These are phyloP conservation scores for Lasioglossum calceatum DNA, from an alignment of 2,888 invertebrate genomes.

Conservation along the genomic window DNA sequence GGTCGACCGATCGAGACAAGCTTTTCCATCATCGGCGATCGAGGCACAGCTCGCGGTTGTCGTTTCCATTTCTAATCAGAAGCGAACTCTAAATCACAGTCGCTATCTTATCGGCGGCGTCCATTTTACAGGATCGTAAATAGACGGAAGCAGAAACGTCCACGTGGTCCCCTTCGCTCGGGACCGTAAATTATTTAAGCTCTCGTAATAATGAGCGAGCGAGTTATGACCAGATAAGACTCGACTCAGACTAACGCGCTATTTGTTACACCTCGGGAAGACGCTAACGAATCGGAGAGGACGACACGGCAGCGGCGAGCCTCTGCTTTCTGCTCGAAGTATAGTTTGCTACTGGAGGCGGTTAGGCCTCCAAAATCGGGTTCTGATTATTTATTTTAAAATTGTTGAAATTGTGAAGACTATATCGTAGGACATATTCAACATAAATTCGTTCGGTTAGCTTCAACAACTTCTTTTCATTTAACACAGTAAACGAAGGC, in stretches of 20 bases:
- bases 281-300: constrained; percentile 13
- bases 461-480: no score
- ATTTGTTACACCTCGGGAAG: constrained; percentile 20
- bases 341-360: background rate
- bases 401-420: no score
- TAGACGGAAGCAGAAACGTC: constrained; percentile 31
- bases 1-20: background rate
- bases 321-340: background rate
- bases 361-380: background rate
- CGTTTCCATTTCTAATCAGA: constrained; percentile 32
- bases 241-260: background rate
- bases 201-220: constrained; percentile 48
- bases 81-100: constrained; percentile 51
- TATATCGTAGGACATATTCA: no score
- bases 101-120: constrained; percentile 47
- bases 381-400: no score
- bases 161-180: constrained; percentile 28
- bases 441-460: no score
- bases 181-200: constrained; percentile 47
- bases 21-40: background rate
- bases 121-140: constrained; percentile 57
- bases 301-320: background rate
- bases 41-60: background rate
- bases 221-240: constrained; percentile 48
- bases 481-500: no score